phyloP scores from a whole-genome alignment of 2,888 invertebrate genomes.

The Drosophila prolongata region DNA sequence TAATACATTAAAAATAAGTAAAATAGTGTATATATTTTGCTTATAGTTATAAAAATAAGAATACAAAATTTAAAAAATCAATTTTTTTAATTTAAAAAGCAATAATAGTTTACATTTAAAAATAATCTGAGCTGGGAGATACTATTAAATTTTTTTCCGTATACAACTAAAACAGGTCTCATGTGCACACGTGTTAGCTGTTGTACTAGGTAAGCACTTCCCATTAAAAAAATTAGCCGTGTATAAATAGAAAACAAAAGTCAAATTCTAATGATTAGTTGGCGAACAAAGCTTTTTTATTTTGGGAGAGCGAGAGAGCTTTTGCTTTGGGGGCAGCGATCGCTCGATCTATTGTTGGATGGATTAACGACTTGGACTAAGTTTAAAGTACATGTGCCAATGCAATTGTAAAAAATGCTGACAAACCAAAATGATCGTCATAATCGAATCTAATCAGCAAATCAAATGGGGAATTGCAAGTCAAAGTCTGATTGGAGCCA shows the following conservation, averaged over 20 bases:
- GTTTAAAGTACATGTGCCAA: slow-evolving; percentile 33
- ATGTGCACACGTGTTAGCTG: slow-evolving; percentile 41
- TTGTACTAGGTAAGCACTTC: slow-evolving; percentile 44
- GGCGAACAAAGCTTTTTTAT: slow-evolving; percentile 23
- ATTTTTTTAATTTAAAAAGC: no score
- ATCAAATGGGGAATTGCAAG: slow-evolving; percentile 8
- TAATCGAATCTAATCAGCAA: slow-evolving; percentile 27
- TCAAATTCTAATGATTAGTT: slow-evolving; percentile 47
- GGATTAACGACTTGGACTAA: slow-evolving; percentile 34
- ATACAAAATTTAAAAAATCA: no score
- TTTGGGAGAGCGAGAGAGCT: slow-evolving; percentile 3
- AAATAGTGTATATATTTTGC: no score
- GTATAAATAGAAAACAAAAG: slow-evolving; percentile 43
- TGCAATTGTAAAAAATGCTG: slow-evolving; percentile 14
- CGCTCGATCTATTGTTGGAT: slow-evolving; percentile 5
- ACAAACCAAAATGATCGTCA: slow-evolving; percentile 25
- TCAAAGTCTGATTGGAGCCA: slow-evolving; percentile 33
- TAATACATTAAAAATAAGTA: no score
- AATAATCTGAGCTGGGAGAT: no score
- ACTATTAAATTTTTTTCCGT: neutral
- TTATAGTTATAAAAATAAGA: no score
- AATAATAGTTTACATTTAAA: no score
- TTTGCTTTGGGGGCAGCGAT: slow-evolving; percentile 34
- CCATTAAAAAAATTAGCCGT: slow-evolving; percentile 40
- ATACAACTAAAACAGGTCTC: slow-evolving; percentile 7